Evolutionary conservation across 2,113 vertebrate genomes (phyloP).

Genomic region (Cyprinodon brontotheroides): DNA sequence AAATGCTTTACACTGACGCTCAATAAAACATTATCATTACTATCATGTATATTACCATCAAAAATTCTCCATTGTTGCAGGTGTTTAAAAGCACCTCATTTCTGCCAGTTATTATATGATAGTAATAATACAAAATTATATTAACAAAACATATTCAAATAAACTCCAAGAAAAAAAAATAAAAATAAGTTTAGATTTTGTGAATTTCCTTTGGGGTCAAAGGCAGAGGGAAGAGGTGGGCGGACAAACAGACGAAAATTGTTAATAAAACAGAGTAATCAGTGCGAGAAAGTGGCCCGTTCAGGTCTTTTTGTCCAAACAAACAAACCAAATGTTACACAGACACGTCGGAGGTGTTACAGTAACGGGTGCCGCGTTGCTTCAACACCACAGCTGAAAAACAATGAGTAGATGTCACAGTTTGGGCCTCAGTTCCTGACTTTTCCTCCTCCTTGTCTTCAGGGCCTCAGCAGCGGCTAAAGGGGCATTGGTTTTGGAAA

Average conservation of each 20-base stretch:
- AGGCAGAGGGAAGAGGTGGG: slow-evolving; percentile 78
- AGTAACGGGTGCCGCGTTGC: slow-evolving; percentile 51
- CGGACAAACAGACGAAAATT: slow-evolving; percentile 80
- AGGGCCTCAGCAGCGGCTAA: slow-evolving; percentile 70
- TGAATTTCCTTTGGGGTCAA: slow-evolving; percentile 78
- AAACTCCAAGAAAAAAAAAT: slow-evolving; percentile 72
- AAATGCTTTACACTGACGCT: slow-evolving; percentile 86
- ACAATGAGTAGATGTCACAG: slow-evolving; percentile 69
- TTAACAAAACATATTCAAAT: slow-evolving; percentile 48
- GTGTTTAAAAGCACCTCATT: slow-evolving; percentile 59
- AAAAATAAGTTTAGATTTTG: slow-evolving; percentile 54
- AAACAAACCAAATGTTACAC: slow-evolving; percentile 59
- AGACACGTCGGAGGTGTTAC: slow-evolving; percentile 60
- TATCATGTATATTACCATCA: slow-evolving; percentile 60
- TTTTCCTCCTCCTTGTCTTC: slow-evolving; percentile 46
- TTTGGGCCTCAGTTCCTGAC: slow-evolving; percentile 62
- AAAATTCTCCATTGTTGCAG: slow-evolving; percentile 58
- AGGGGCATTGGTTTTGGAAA: slow-evolving; percentile 48
- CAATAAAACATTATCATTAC: slow-evolving; percentile 75
- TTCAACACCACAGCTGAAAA: slow-evolving; percentile 65
- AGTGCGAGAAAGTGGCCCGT: slow-evolving; percentile 70
- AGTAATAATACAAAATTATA: slow-evolving; percentile 81
- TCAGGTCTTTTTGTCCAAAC: slow-evolving; percentile 50
- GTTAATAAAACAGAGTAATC: slow-evolving; percentile 65
- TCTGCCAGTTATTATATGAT: slow-evolving; percentile 75